A percentile compares a stretch with the other conserved stretches of the same genome.
Conservation (phyloP, 92 coral and sea anemone genomes). For the Parazoanthus swiftii region DNA sequence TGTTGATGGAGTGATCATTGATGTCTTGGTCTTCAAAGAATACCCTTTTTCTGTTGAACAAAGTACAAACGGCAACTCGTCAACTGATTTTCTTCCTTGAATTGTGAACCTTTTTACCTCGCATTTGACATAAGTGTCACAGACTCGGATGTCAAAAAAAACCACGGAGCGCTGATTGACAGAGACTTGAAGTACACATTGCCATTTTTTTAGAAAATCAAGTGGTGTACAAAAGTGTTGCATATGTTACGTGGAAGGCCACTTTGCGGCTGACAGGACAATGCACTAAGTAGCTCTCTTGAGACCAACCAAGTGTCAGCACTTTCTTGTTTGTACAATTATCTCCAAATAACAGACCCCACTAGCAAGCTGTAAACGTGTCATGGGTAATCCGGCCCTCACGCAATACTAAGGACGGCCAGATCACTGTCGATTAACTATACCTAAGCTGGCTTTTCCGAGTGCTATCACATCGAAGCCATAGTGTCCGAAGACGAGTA, state of each 20-base stretch:
- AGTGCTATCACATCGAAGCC: constrained; percentile 49
- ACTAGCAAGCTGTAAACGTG: neutral
- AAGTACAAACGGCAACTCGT: too few relatives aligned
- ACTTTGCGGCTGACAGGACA: neutral
- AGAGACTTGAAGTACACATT: neutral
- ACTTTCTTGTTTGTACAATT: constrained; percentile 13
- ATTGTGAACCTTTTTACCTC: neutral
- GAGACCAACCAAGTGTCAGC: neutral
- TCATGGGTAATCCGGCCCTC: neutral
- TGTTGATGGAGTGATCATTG: neutral
- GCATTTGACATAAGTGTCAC: neutral
- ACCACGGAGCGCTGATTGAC: neutral
- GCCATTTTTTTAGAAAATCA: neutral
- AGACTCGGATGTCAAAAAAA: neutral
- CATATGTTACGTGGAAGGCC: neutral
- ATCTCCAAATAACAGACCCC: constrained; percentile 7
- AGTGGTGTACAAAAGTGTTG: neutral
- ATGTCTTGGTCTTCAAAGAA: neutral
- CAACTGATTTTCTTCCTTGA: neutral
- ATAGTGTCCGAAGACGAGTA: constrained; percentile 82
- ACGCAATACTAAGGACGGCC: constrained; percentile 10
- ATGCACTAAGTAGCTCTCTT: constrained; percentile 14
- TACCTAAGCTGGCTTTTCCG: neutral
- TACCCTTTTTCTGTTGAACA: neutral
- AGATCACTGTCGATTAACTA: neutral